These are phyloP conservation scores for Plecturocebus donacophilus DNA, from an alignment of 2,113 vertebrate genomes.

Conservation along the genomic window DNA sequence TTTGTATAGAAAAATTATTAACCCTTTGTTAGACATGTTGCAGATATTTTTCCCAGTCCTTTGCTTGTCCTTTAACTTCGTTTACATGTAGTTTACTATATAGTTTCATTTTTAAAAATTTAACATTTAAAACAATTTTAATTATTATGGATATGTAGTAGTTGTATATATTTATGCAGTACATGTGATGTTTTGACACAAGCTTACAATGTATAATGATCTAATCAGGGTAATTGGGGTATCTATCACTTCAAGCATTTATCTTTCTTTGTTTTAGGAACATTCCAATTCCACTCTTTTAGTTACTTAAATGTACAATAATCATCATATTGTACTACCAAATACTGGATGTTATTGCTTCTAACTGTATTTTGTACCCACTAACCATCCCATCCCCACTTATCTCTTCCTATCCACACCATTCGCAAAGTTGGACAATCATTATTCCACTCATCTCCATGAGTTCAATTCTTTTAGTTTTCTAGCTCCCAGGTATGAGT, in stretches of 20 bases:
- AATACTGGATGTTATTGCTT: neutral
- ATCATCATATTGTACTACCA: neutral
- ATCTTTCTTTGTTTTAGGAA: neutral
- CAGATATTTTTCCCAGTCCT: slow-evolving; percentile 6
- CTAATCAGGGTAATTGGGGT: neutral
- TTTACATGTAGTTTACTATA: neutral
- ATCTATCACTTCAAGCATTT: neutral
- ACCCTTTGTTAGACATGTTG: neutral
- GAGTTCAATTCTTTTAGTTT: neutral
- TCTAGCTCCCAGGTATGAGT: neutral
- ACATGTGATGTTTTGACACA: neutral
- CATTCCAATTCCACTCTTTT: neutral
- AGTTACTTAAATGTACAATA: neutral
- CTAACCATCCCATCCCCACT: neutral
- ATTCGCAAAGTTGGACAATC: neutral
- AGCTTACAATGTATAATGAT: neutral
- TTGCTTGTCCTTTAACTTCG: neutral
- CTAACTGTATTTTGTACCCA: neutral
- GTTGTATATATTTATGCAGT: neutral
- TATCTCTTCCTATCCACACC: neutral
- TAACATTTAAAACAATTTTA: neutral
- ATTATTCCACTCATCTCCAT: neutral
- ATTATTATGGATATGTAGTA: neutral
- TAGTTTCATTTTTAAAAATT: neutral
- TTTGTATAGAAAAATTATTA: neutral